phyloP scores from a whole-genome alignment of 2,888 invertebrate species.

The Euzophera pinguis region DNA sequence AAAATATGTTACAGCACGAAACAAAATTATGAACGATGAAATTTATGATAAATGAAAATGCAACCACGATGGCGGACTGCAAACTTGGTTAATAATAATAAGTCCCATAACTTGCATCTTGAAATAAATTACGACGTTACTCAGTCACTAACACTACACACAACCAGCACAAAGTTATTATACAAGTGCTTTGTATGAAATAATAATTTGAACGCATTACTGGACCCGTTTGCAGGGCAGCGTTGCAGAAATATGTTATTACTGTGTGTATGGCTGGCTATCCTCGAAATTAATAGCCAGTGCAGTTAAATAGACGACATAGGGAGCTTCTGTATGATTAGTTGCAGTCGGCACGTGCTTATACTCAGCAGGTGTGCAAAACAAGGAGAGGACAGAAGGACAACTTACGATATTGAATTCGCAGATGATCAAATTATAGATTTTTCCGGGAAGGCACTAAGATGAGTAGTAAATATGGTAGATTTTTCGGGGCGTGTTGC shows the following conservation, averaged over 20 bases:
- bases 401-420: background rate
- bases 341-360: constrained; percentile 45
- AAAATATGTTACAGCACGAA: no score
- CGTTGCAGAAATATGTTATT: constrained; percentile 33
- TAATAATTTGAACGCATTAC: constrained; percentile 12
- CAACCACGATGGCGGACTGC: no score
- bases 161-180: background rate
- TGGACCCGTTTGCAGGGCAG: background rate
- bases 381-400: background rate
- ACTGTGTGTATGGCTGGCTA: constrained; percentile 30
- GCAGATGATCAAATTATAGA: no score
- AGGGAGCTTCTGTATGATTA: constrained; percentile 45
- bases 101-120: background rate
- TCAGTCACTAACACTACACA: no score
- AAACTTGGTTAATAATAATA: no score
- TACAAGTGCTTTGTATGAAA: constrained; percentile 4
- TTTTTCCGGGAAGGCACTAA: no score
- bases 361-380: constrained; percentile 30
- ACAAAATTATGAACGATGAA: no score
- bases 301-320: constrained; percentile 29
- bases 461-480: no score
- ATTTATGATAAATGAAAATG: no score
- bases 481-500: no score
- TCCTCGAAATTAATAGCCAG: constrained; percentile 39
- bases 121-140: background rate